phyloP scores from a whole-genome alignment of 2,888 invertebrate species.

The Drosophila engyochracea region DNA sequence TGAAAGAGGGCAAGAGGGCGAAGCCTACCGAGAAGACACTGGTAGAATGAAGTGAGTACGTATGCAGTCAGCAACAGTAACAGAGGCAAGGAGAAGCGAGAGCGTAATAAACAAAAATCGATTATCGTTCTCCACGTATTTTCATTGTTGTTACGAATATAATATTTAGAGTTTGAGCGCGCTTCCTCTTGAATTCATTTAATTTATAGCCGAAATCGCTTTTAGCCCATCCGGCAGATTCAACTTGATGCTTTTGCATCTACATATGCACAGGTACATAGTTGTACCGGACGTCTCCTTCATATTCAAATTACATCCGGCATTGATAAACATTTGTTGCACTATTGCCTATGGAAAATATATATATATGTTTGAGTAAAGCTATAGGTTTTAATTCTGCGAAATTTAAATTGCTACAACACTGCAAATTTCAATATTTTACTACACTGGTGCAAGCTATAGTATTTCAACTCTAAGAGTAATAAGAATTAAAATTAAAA shows the following conservation, averaged over 20 bases:
- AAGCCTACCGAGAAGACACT: slow-evolving; percentile 14
- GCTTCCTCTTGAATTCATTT: slow-evolving; percentile 75
- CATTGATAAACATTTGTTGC: slow-evolving; percentile 22
- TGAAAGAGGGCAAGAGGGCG: slow-evolving; percentile 28
- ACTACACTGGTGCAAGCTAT: not conserved
- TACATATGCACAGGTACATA: slow-evolving; percentile 32
- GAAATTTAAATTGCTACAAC: slow-evolving; percentile 1
- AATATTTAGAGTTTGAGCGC: slow-evolving; percentile 75
- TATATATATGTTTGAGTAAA: not conserved
- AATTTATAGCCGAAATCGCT: slow-evolving; percentile 80
- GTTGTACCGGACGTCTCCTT: slow-evolving; percentile 48
- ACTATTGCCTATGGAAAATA: not conserved
- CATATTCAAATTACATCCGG: slow-evolving; percentile 69
- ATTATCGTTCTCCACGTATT: slow-evolving; percentile 83
- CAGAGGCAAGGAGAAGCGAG: slow-evolving; percentile 51
- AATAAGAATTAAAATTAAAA: not conserved
- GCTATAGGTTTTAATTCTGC: too few relatives aligned
- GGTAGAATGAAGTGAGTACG: slow-evolving; percentile 43
- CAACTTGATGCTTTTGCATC: slow-evolving; percentile 34
- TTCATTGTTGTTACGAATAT: slow-evolving; percentile 80
- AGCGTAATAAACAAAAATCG: slow-evolving; percentile 85
- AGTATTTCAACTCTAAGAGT: not conserved
- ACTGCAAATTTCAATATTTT: not conserved
- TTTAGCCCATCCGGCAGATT: slow-evolving; percentile 54
- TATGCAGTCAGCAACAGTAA: slow-evolving; percentile 21